Evolutionary conservation across 2,888 invertebrate genomes (phyloP), one percentile per base, ranked within the genome.

Genomic region (Villa cingulata): DNA sequence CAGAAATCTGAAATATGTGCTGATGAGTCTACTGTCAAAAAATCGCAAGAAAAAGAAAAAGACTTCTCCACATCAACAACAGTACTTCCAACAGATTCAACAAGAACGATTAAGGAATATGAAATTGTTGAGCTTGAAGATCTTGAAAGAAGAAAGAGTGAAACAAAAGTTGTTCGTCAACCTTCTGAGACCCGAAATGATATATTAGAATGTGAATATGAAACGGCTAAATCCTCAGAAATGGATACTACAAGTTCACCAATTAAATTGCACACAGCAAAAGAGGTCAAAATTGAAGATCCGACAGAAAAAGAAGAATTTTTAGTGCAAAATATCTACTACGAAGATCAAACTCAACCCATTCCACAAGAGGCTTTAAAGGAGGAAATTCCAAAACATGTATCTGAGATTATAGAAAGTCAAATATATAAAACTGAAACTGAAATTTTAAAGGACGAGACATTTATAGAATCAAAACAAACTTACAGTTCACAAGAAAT

Each of bases 161-260:
- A 59, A 20, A 56, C 49, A 18, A 62, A 63, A 53, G 60, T 68
- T 41, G 55, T 60, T 1, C 59, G 67, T 12, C 67, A 68, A 48
- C 59, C 65, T 2, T 68, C 67, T 1, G 67, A 68, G 41, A 68
- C 67, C 0, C 54, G 67, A 49, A 66, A 68, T 48, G 67, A 68
- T 56, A 51, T 68, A 14, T 53, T 65, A 3, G 29, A 32, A 32
- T 32, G 29, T 32, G 29, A 32, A 32, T 32, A 12, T 12, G 29
- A 32, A 12, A 14, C 1, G 9, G 12, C 12, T 12, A 32, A 32
- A 12, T 5, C 29, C 9, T 32, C 29, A 32, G 37, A 37, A 38
- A 38, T 23, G 29, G 37, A 20, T 10, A 23, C 17, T 23, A 38
- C 37, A 20, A 27, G 10, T 10, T 10, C n/a, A 15, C 20, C 18